Evolutionary conservation across 35 echinoderm and acorn worm species (phyloP).

Genomic region (Acanthaster planci): DNA sequence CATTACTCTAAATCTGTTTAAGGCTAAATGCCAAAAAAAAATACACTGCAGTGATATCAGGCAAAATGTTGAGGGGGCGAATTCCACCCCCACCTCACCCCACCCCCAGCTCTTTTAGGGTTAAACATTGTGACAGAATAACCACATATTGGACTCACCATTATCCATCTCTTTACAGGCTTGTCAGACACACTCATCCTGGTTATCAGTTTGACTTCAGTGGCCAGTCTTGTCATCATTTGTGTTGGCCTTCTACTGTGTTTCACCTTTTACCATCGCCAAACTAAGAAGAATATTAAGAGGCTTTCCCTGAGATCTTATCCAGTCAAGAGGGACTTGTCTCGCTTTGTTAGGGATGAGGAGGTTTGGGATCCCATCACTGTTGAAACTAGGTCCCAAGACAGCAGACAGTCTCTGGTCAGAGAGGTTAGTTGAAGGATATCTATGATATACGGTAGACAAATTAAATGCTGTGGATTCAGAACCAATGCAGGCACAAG

Average conservation of each 20-base stretch:
- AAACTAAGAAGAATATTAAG: neutral
- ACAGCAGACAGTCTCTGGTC: neutral
- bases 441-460: no score
- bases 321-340: neutral
- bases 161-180: neutral
- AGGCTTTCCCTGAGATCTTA: neutral
- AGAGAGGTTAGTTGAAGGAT: neutral
- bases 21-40: no score
- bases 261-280: slow-evolving; percentile 18
- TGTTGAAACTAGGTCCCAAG: neutral
- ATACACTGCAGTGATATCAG: no score
- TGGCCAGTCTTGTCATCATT: neutral
- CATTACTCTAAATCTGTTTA: no score
- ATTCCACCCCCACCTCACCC: no score
- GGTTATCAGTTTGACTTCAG: neutral
- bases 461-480: no score
- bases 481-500: no score
- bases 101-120: no score
- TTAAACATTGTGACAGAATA: no score
- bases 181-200: slow-evolving; percentile 12
- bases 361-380: slow-evolving; percentile 17
- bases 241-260: neutral
- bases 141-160: no score
- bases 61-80: no score
- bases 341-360: neutral